These are phyloP conservation scores for Rhinoderma darwinii DNA, from an alignment of 2,113 vertebrate species.

Conservation along the genomic window DNA sequence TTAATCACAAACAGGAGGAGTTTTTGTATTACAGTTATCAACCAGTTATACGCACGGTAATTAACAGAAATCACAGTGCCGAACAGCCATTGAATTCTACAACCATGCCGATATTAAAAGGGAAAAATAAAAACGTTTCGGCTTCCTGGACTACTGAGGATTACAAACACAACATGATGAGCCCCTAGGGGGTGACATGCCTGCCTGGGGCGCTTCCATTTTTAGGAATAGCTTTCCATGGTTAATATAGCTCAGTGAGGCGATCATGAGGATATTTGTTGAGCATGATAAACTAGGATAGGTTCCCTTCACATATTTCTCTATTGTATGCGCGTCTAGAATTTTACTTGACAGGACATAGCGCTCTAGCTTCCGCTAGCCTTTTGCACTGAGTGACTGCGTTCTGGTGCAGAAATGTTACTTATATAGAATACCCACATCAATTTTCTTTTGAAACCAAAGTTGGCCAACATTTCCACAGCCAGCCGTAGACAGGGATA, in stretches of 20 bases:
- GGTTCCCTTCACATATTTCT: background rate
- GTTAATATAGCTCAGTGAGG: conserved; percentile 8
- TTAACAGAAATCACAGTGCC: background rate
- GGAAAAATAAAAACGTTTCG: background rate
- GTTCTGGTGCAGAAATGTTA: background rate
- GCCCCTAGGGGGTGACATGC: conserved; percentile 27
- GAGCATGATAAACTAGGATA: conserved; percentile 2
- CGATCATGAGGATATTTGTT: conserved; percentile 20
- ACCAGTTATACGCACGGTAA: conserved; percentile 13
- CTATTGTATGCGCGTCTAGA: background rate
- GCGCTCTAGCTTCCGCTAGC: too few species aligned
- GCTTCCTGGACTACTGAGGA: background rate
- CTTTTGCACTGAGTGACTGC: background rate
- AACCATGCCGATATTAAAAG: background rate
- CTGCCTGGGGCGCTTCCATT: conserved; percentile 24
- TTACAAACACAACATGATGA: conserved; percentile 27
- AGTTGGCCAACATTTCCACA: background rate
- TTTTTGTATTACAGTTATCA: conserved; percentile 29
- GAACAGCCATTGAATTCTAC: conserved; percentile 1
- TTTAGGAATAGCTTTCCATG: conserved; percentile 35
- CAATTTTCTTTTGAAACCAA: too few species aligned
- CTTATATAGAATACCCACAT: background rate
- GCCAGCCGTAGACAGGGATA: background rate
- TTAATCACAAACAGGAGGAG: conserved; percentile 26
- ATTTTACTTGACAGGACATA: background rate